Evolutionary conservation across 2,113 vertebrate species (phyloP).

Genomic region (Vireo altiloquus): DNA sequence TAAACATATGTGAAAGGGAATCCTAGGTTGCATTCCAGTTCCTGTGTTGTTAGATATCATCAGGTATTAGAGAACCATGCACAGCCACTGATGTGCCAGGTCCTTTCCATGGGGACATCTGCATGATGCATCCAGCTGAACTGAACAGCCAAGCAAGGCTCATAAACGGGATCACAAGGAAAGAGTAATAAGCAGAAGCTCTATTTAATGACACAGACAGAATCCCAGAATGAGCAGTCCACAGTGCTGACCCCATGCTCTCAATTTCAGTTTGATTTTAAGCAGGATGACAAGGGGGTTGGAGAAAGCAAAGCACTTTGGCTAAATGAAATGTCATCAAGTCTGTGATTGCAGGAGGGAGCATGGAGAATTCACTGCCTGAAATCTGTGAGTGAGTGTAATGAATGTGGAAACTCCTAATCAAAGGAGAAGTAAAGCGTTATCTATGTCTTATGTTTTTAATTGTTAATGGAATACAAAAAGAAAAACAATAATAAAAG

Average conservation of each 20-base stretch:
- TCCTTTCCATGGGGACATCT: background rate
- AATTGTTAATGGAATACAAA: background rate
- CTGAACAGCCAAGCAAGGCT: background rate
- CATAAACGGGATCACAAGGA: background rate
- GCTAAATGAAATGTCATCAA: background rate
- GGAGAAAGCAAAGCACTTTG: background rate
- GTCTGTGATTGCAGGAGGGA: background rate
- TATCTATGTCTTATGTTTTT: background rate
- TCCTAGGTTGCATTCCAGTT: background rate
- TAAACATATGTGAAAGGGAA: background rate
- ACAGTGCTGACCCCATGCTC: background rate
- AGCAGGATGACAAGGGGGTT: background rate
- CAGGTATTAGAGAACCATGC: background rate
- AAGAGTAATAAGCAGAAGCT: background rate
- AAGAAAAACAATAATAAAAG: background rate
- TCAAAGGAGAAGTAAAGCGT: background rate
- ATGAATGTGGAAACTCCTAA: background rate
- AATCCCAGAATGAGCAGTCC: background rate
- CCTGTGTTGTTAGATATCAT: background rate
- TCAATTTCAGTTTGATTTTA: background rate
- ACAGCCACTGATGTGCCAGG: background rate
- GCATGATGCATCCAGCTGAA: background rate
- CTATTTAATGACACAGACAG: background rate
- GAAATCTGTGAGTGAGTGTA: background rate
- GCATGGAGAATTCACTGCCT: background rate